Conservation (phyloP, 2,113 vertebrate species). For the Menura novaehollandiae region DNA sequence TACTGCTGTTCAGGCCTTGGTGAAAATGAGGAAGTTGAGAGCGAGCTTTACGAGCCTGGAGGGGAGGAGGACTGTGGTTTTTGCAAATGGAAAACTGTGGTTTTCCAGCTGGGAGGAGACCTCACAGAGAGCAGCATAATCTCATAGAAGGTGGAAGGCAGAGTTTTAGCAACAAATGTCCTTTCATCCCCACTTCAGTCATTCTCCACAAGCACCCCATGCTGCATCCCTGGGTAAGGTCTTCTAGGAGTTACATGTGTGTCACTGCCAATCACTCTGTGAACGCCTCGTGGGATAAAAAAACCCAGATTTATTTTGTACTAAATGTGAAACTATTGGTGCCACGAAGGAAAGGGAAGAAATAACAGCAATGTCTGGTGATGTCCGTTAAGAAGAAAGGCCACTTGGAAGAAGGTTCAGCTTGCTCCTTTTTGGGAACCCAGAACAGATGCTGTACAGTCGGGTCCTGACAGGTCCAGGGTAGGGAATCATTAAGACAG, state of each 20-base stretch:
- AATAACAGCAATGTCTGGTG: neutral
- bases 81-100: neutral
- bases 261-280: neutral
- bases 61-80: neutral
- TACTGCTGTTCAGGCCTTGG: neutral
- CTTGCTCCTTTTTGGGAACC: neutral
- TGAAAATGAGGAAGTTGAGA: neutral
- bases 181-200: neutral
- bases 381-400: neutral
- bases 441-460: neutral
- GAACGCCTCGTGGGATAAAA: neutral
- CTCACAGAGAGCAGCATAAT: neutral
- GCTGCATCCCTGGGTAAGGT: neutral
- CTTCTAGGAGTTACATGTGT: neutral
- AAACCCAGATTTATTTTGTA: rapidly evolving
- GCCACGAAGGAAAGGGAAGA: neutral
- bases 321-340: neutral
- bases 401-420: neutral
- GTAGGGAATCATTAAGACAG: neutral
- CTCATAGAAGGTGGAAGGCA: neutral
- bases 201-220: neutral
- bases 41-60: neutral
- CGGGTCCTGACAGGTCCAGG: neutral
- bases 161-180: neutral
- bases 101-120: neutral